Evolutionary conservation across 2,888 invertebrate species (phyloP), one percentile per base, ranked within the genome.

Genomic region (Rhagonycha lutea): DNA sequence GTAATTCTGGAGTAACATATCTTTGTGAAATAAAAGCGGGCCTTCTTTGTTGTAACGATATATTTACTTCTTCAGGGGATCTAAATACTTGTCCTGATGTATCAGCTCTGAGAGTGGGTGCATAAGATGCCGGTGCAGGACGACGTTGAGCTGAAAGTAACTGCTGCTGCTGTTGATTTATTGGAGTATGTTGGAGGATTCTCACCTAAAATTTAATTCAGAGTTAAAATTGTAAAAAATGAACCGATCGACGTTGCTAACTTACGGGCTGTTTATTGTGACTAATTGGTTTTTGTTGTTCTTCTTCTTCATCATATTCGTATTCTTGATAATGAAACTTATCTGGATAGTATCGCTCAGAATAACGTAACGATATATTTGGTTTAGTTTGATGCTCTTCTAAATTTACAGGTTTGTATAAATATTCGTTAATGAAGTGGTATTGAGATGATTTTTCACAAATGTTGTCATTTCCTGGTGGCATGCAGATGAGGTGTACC

Each of bases 401-500:
- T 79, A 93, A 91, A 86, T 96, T 96, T 84, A 96, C 89, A 2
- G 96, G 96, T 83, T 95, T 94, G 90, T 97, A 97, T 24, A 97
- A 90, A 87, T 96, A 97, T 80, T 97, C 97, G 87, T 97, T 97
- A 81, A 97, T 96, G 86, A 97, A 96, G 87, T 96, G 96, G 87
- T 94, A 97, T 85, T 96, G 94, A 8, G 95, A 93, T 0, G 96
- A 96, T 87, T 95, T 95, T 83, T 94, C 93, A 89, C 97, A 97
- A 84, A 94, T 96, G 88, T 95, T 96, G 84, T 97, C 97, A 75
- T 93, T 93, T 26, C 94, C 94, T 4, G 96, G 96, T 4, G 96
- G 96, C 95, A 97, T 96, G 88, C 97, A 97, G 86, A 97, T 97
- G 79, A 97, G 88, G 86, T 97, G 97, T 12, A 97, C 96, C 93